phyloP scores from a whole-genome alignment of 2,888 invertebrate genomes.

The Parochlus steinenii region DNA sequence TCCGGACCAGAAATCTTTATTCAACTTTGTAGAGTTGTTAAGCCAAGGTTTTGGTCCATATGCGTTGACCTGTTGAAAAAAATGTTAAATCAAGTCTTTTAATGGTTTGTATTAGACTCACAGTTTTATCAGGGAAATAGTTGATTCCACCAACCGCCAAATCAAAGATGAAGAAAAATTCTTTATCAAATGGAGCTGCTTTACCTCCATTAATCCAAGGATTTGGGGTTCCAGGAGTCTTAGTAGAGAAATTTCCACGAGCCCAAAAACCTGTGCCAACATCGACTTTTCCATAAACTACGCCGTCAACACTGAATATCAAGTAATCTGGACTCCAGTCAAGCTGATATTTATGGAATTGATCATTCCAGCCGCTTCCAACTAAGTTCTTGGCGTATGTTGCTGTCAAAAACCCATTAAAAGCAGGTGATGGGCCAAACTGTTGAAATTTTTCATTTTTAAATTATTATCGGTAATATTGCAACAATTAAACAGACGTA shows the following conservation, averaged over 20 bases:
- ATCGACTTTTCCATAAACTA: constrained; percentile 33
- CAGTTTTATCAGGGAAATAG: constrained; percentile 51
- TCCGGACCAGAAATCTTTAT: constrained; percentile 45
- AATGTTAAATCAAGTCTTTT: too few relatives aligned
- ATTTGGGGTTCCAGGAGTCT: constrained; percentile 32
- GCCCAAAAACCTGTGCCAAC: constrained; percentile 49
- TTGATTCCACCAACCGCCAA: constrained; percentile 49
- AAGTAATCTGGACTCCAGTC: constrained; percentile 44
- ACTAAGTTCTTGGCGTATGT: background rate
- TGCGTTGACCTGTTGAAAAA: constrained; percentile 20
- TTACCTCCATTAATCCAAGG: constrained; percentile 40
- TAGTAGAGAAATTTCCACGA: constrained; percentile 39
- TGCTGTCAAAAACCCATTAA: constrained; percentile 1
- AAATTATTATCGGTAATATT: background rate
- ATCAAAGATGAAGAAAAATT: constrained; percentile 48
- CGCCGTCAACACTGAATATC: constrained; percentile 30
- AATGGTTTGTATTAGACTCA: too few relatives aligned
- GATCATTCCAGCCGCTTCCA: constrained; percentile 36
- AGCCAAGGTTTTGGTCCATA: constrained; percentile 7
- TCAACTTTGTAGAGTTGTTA: constrained; percentile 25
- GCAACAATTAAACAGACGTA: constrained; percentile 44
- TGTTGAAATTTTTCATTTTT: too few relatives aligned
- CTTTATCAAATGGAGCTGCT: constrained; percentile 50
- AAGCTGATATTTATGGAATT: constrained; percentile 50
- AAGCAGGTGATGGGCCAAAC: too few relatives aligned